Evolutionary conservation across 1,140 invertebrate genomes (phyloP), one percentile per base, ranked within the genome.

Genomic region (Cherax quadricarinatus): DNA sequence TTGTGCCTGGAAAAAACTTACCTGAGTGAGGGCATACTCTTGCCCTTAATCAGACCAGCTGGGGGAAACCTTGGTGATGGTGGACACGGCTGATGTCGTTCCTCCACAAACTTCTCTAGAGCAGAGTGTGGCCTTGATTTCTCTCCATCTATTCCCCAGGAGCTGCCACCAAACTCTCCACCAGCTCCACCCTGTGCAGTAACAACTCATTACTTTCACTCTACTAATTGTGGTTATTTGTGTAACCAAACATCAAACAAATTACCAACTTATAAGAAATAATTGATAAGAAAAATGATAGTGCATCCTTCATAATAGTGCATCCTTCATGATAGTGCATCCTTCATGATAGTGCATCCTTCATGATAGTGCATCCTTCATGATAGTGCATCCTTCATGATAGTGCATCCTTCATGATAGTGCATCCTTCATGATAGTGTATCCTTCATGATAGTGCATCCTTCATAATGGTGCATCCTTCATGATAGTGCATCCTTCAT

Each of bases 11-110:
- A 9, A 24, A 30, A 75, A 91, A 94, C 95, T 95, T 96, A 98
- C 98, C 98, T 98, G 81, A 99, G 95, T 95, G 98, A 98, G 9
- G 98, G 98, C 98, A 99, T 98, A 96, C 98, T 98, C 95, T 98
- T 98, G 81, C 98, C 98, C 96, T 98, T 98, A 79, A 98, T 97
- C 57, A 98, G 93, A 78, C 95, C 93, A 62, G 48, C 60, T 12
- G 82, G 70, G 24, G 88, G 88, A 62, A 90, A 62, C 14, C 84
- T 60, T 21, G 92, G 92, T 51, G 92, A 90, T 5, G 88, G 92
- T 49, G 80, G 88, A 24, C 79, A 79, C 6, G 91, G 80, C 3
- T 87, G 86, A 30, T 85, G 88, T 7, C 78, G 95, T 5, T 95
- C 94, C 82, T 96, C 95, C 91, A 96, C 96, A 88, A 96, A 95